Conservation (phyloP, 1,140 invertebrate species). For the Cotesia typhae region DNA sequence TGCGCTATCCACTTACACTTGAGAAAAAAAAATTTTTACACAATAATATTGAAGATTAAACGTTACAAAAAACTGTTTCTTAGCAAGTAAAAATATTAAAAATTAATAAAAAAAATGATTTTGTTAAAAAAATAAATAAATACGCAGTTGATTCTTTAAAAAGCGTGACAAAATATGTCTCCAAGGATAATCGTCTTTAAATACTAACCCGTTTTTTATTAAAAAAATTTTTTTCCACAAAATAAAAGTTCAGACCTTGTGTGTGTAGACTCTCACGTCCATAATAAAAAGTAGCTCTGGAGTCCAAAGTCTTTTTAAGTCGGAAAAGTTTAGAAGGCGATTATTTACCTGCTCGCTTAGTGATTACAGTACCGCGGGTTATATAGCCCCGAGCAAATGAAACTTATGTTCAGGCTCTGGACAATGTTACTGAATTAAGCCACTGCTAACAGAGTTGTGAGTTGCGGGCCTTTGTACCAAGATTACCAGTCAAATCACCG, state of each 20-base stretch:
- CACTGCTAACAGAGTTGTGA: neutral
- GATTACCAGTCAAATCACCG: slow-evolving; percentile 62
- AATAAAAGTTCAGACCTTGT: neutral
- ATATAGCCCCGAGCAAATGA: neutral
- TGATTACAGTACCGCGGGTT: slow-evolving; percentile 46
- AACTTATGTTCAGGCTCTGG: neutral
- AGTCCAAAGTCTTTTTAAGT: slow-evolving; percentile 9
- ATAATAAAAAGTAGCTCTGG: neutral
- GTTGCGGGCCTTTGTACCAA: slow-evolving; percentile 51
- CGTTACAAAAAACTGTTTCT: slow-evolving; percentile 40
- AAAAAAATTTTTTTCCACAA: neutral
- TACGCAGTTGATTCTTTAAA: slow-evolving; percentile 35
- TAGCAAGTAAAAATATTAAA: too few species aligned
- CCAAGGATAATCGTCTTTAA: slow-evolving; percentile 39
- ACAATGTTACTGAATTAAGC: slow-evolving; percentile 23
- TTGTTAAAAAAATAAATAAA: neutral
- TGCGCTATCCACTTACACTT: slow-evolving; percentile 4
- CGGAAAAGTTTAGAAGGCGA: slow-evolving; percentile 40
- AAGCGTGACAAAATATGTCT: slow-evolving; percentile 37
- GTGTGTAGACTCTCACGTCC: neutral
- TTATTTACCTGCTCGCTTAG: slow-evolving; percentile 47
- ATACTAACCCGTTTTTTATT: neutral
- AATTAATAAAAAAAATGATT: slow-evolving; percentile 8
- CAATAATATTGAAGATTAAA: slow-evolving; percentile 43
- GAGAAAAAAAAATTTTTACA: neutral